Conservation (phyloP, 2,113 vertebrate species). For the Rhynchomys soricoides region DNA sequence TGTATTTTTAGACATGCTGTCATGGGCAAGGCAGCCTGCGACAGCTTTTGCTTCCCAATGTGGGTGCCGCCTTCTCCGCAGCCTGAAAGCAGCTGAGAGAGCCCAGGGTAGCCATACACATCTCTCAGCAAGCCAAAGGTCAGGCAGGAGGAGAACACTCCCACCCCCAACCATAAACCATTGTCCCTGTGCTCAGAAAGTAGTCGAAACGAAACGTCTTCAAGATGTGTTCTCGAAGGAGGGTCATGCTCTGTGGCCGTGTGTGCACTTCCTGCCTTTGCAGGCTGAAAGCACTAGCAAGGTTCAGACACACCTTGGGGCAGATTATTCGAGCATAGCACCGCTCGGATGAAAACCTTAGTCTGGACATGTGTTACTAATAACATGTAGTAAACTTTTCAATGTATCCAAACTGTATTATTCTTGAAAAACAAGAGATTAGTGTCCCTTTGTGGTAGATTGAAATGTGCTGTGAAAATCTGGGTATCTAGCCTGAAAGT, state of each 20-base stretch:
- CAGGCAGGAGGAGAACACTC: conserved; percentile 7
- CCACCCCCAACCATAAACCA: neutral
- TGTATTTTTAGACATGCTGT: conserved; percentile 74
- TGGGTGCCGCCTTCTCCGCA: neutral
- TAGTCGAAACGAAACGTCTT: conserved; percentile 32
- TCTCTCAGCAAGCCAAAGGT: conserved; percentile 52
- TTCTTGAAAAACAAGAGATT: conserved; percentile 9
- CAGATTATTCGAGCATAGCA: neutral
- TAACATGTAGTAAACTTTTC: neutral
- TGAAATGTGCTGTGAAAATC: neutral
- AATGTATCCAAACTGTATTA: neutral
- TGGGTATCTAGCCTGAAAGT: conserved; percentile 17
- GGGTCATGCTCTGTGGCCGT: neutral
- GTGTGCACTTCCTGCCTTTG: conserved; percentile 4
- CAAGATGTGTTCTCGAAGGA: conserved; percentile 54
- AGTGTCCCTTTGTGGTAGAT: neutral
- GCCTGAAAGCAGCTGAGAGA: neutral
- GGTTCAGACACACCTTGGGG: conserved; percentile 16
- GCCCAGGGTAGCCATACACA: neutral
- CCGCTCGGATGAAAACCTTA: neutral
- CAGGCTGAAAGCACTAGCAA: neutral
- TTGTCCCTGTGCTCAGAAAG: conserved; percentile 45
- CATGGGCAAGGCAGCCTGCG: conserved; percentile 50
- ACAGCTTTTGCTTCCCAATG: neutral
- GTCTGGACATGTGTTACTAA: neutral